Base-by-base conservation (phyloP, 2,888 invertebrate genomes). In the Pachymerium ferrugineum region DNA sequence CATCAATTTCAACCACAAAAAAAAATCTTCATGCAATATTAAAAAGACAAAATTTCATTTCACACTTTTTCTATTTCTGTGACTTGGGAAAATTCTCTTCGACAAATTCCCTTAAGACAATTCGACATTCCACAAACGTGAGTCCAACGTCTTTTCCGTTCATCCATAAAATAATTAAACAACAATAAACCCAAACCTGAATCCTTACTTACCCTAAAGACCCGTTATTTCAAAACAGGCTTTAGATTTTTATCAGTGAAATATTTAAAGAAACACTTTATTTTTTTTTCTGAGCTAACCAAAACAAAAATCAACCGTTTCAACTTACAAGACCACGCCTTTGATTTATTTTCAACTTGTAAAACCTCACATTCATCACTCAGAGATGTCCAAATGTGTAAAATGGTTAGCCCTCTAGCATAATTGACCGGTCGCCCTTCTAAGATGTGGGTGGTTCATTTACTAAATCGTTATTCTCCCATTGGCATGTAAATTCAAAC, bases 311-410 rank as follows among this genome's bases (percentile, higher is more conserved):
- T 10, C 19, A 54, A 54, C 19, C 19, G 47, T 22, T 54, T 54
- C 47, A 54, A 19, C 47, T 54, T 54, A 54, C 47, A 54, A 19
- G 22, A 54, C 47, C 47, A 54, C 47, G 16, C 47, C 47, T 54
- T 54, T 54, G 47, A 54, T 54, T 54, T 54, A 54, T 54, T 54
- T 54, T 54, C 19, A 19, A 54, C 19, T n/a, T 54, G 47, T 54
- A 19, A n/a, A 19, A 54, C 47, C 47, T 19, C 19, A 54, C 47
- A 16, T 54, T 54, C 47, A 54, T 54, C 47, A 54, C 47, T 54
- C 19, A 16, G 19, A 10, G 19, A 10, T 54, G 47, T 54, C 19
- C 22, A 54, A 19, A n/a, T 54, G 10, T 54, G 22, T 54, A 19
- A 54, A 54, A 54, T 19, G 19, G 19, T 22, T 54, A 54, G 47